Evolutionary conservation across 2,113 vertebrate genomes (phyloP).

Genomic region (Halichoerus grypus): DNA sequence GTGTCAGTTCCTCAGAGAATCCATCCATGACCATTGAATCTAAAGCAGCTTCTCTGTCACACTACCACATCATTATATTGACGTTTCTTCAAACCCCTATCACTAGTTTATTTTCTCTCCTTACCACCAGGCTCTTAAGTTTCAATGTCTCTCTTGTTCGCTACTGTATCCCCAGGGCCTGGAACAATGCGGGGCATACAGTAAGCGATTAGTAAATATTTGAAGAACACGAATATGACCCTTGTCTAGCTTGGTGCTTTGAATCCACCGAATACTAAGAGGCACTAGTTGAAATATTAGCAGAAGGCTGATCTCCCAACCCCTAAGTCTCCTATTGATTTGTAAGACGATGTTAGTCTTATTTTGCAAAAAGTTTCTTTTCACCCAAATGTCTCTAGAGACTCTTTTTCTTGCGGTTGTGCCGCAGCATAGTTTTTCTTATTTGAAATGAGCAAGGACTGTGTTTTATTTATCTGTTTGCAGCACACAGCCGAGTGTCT

Average conservation of each 20-base stretch:
- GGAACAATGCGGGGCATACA: background rate
- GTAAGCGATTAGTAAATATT: background rate
- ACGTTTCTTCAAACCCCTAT: background rate
- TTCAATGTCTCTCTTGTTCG: background rate
- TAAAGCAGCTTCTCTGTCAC: background rate
- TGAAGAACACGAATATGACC: background rate
- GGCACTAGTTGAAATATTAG: background rate
- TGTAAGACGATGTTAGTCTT: background rate
- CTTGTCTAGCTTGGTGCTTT: background rate
- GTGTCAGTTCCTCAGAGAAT: background rate
- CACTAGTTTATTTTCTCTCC: background rate
- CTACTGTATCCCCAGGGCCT: background rate
- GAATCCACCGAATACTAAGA: background rate
- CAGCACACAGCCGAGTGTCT: background rate
- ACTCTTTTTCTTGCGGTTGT: background rate
- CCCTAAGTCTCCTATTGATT: background rate
- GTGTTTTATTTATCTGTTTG: background rate
- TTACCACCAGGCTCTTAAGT: background rate
- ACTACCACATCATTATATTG: background rate
- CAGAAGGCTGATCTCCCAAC: background rate
- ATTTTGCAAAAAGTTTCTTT: slow-evolving; percentile 25
- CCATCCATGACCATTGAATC: background rate
- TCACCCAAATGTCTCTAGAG: background rate
- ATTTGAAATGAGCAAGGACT: background rate
- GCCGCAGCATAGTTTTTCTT: background rate